Evolutionary conservation across 2,888 invertebrate genomes (phyloP), one percentile per base, ranked within the genome.

Genomic region (Dasysyrphus tricinctus): DNA sequence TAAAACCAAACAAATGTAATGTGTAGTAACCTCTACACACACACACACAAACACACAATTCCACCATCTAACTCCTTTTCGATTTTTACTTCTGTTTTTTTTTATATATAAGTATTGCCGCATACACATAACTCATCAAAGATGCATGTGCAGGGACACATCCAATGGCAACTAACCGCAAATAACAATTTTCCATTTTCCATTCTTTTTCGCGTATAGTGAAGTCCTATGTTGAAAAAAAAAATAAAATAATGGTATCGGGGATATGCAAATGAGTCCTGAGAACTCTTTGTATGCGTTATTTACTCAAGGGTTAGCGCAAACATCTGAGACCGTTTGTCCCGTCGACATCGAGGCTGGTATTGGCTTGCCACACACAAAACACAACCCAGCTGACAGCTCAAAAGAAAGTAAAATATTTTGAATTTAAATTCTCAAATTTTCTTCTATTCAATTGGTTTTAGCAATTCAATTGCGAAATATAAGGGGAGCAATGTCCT

Each of bases 81-180:
- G 76, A 83, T 83, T 80, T 61, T 57, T 61, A 24, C 57, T 73
- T 73, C 9, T 5, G 5, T 49, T 69, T 51, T 69, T 39, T 67
- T 49, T 37, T 24, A 12, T 12, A 3, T 49, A 29, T 29, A n/a
- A n/a, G n/a, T n/a, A 54, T n/a, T 54, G 54, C 69, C 77, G 85
- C 81, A 73, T 81, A 73, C 84, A 85, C 82, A 86, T 86, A 86
- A 82, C 86, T 86, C 86, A 86, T 86, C 86, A 86, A 86, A 86
- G 86, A 86, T 86, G 86, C 86, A 86, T 86, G 86, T 82, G 78
- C 82, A 86, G 86, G 78, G 85, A 78, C 81, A 76, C 82, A 86
- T 86, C 86, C 86, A 86, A 86, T 86, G 82, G 82, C 70, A 86
- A 86, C 86, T 86, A 86, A 86, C 86, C 86, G 86, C 86, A 86